These are phyloP conservation scores for Crypturellus tataupa DNA, from an alignment of 2,797 vertebrate species.

Conservation along the genomic window DNA sequence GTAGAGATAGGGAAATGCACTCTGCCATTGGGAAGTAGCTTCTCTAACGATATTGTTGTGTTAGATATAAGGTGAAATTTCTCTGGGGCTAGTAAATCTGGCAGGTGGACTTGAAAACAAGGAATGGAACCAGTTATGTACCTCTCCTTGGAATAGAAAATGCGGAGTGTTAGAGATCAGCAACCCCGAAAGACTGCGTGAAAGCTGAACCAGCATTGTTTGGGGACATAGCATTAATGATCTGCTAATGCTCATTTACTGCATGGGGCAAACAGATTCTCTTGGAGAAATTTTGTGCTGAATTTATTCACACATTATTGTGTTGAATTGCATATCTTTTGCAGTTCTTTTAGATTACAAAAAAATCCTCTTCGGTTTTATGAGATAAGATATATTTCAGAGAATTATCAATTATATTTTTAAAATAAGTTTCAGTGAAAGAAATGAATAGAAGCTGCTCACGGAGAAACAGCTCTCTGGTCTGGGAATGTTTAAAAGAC, in stretches of 20 bases:
- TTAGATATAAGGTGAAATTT: neutral
- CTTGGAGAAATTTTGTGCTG: neutral
- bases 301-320: neutral
- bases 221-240: neutral
- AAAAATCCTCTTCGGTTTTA: neutral
- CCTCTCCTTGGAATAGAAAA: neutral
- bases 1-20: neutral
- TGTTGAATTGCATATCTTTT: neutral
- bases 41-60: neutral
- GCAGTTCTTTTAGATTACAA: neutral
- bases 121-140: neutral
- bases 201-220: neutral
- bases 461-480: neutral
- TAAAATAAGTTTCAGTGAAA: neutral
- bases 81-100: neutral
- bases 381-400: neutral
- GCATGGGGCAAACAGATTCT: neutral
- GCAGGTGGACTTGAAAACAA: neutral
- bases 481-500: neutral
- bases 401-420: neutral
- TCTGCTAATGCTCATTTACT: neutral
- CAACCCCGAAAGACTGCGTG: neutral
- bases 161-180: neutral
- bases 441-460: neutral
- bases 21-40: neutral